Conservation (phyloP, 2,888 invertebrate species). For the Lacanobia oleracea region DNA sequence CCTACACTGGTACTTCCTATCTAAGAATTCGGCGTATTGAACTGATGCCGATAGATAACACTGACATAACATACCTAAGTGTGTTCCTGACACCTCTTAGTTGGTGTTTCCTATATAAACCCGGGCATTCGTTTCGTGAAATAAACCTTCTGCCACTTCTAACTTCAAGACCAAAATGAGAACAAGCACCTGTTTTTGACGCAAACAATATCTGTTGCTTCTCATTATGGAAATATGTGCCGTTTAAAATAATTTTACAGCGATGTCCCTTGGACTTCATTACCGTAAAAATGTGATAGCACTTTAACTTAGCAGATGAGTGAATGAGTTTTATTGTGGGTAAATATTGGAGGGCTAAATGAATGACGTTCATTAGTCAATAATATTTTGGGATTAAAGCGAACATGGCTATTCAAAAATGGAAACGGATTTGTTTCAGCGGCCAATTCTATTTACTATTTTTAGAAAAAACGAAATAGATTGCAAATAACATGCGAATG, state of each 20-base stretch:
- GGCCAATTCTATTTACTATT: no score
- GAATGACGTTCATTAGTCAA: constrained; percentile 33
- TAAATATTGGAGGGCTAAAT: constrained; percentile 5
- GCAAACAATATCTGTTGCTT: constrained; percentile 62
- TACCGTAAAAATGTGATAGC: constrained; percentile 55
- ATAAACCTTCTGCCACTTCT: constrained; percentile 35
- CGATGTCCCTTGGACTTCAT: constrained; percentile 42
- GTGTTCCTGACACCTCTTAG: no score
- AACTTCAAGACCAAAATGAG: constrained; percentile 26
- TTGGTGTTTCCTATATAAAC: no score
- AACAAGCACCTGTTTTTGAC: constrained; percentile 61
- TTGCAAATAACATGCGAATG: no score
- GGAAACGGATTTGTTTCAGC: background rate
- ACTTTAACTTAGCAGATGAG: constrained; percentile 22
- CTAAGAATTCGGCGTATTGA: no score
- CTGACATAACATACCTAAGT: no score
- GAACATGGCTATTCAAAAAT: background rate
- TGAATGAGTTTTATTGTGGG: constrained; percentile 39
- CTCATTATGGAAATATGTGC: constrained; percentile 61
- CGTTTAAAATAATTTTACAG: constrained; percentile 58
- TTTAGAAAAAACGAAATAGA: no score
- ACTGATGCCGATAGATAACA: no score
- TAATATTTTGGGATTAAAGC: constrained; percentile 1
- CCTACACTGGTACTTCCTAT: no score
- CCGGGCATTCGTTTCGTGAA: background rate